Evolutionary conservation across 2,888 invertebrate genomes (phyloP), one percentile per base, ranked within the genome.

Genomic region (Sylvicola cinctus): DNA sequence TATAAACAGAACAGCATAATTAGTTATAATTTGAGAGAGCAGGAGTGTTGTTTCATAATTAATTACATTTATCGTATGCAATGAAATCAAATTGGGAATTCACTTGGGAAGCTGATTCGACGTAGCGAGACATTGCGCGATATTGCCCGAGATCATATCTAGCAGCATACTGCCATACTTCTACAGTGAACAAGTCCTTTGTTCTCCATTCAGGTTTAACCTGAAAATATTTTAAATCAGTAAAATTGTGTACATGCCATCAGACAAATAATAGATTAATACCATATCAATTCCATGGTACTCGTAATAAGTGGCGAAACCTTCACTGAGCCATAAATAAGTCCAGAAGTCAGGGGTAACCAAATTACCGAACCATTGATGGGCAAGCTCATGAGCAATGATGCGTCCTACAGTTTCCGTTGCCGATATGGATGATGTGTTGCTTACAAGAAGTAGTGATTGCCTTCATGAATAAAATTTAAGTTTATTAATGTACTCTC

Each of bases 351-450:
- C 50, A 0, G 72, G 66, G 2, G 74, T 67, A 2, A 81, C 72
- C 42, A 72, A 63, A 48, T 80, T 73, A 1, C 81, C 81, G 46
- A 80, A 81, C 80, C 81, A 83, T 65, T 72, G 74, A 48, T 87
- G 85, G 0, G 61, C 55, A 38, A 67, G 66, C 45, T 70, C 70
- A 45, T 70, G 70, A 7, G 63, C 58, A 34, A 68, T 60, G 35
- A 65, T 62, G 4, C 62, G 60, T 3, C 62, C 67, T 28, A 70
- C 29, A 2, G 4, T n/a, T 7, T 15, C 3, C 10, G 13, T 14
- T 16, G 13, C 11, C 20, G 15, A 15, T 7, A 20, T 20, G 4
- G 20, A 20, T 20, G 20, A 20, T 20, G 20, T 20, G 8, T 20
- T 20, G 20, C 20, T 20, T 4, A 8, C 20, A 20, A 20, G 8